phyloP scores from a whole-genome alignment of 2,888 invertebrate genomes.

The Synergus japonicus region DNA sequence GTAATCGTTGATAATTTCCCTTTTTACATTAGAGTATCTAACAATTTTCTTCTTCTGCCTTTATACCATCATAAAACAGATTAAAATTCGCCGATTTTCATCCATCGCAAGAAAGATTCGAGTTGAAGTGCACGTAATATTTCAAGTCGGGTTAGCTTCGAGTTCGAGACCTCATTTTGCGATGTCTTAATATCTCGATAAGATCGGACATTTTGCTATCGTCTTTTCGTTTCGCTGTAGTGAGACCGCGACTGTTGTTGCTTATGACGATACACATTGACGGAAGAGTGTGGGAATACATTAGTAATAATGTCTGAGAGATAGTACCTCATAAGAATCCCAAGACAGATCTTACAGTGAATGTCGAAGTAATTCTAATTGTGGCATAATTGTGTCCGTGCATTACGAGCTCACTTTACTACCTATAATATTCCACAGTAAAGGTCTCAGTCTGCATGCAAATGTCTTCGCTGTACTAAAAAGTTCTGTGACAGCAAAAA shows the following conservation, averaged over 20 bases:
- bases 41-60: neutral
- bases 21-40: neutral
- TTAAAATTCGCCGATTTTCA: neutral
- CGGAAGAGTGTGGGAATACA: constrained; percentile 51
- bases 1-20: neutral
- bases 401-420: constrained; percentile 37
- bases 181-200: constrained; percentile 28
- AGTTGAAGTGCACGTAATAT: neutral
- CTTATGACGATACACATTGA: constrained; percentile 49
- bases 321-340: constrained; percentile 48
- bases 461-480: constrained; percentile 46
- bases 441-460: constrained; percentile 48
- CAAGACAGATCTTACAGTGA: constrained; percentile 47
- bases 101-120: neutral
- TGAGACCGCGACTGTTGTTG: constrained; percentile 42
- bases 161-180: neutral
- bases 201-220: constrained; percentile 22
- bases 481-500: constrained; percentile 41
- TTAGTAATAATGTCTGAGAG: constrained; percentile 50
- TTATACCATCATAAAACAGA: neutral
- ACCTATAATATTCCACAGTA: constrained; percentile 46
- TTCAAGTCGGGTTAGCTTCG: neutral
- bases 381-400: constrained; percentile 47
- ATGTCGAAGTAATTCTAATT: constrained; percentile 49
- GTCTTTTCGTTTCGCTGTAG: constrained; percentile 2